phyloP scores from a whole-genome alignment of 2,888 invertebrate species.

The Endomychus coccineus region DNA sequence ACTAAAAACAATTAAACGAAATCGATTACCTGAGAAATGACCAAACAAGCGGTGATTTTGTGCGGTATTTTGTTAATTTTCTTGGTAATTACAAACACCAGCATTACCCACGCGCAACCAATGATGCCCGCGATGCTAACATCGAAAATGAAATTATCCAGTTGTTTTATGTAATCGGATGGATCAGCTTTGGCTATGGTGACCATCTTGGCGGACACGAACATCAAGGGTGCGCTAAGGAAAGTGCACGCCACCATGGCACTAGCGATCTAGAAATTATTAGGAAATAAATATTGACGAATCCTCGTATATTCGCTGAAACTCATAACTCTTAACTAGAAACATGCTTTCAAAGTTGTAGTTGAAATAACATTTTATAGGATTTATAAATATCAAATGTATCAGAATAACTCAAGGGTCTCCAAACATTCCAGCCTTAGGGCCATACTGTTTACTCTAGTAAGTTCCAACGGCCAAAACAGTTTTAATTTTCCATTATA shows the following conservation, averaged over 20 bases:
- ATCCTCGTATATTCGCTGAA: background rate
- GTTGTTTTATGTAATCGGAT: conserved; percentile 64
- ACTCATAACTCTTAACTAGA: no score
- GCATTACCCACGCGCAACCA: conserved; percentile 71
- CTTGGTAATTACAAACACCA: conserved; percentile 66
- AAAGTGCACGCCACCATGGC: conserved; percentile 94
- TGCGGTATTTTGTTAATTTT: conserved; percentile 76
- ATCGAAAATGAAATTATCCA: conserved; percentile 75
- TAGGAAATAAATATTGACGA: background rate
- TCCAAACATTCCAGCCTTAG: no score
- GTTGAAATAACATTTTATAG: no score
- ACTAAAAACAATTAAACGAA: background rate
- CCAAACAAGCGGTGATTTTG: conserved; percentile 68
- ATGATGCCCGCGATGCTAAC: conserved; percentile 72
- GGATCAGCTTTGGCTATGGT: conserved; percentile 64
- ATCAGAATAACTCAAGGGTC: no score
- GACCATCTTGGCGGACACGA: conserved; percentile 89
- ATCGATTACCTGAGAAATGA: conserved; percentile 66
- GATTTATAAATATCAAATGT: no score
- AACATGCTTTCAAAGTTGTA: no score
- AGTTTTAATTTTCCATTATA: no score
- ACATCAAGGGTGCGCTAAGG: conserved; percentile 90
- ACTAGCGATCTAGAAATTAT: conserved; percentile 66
- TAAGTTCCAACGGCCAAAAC: no score
- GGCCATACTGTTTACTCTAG: no score